phyloP scores from a whole-genome alignment of 2,888 invertebrate species.

The Tetragonisca angustula region DNA sequence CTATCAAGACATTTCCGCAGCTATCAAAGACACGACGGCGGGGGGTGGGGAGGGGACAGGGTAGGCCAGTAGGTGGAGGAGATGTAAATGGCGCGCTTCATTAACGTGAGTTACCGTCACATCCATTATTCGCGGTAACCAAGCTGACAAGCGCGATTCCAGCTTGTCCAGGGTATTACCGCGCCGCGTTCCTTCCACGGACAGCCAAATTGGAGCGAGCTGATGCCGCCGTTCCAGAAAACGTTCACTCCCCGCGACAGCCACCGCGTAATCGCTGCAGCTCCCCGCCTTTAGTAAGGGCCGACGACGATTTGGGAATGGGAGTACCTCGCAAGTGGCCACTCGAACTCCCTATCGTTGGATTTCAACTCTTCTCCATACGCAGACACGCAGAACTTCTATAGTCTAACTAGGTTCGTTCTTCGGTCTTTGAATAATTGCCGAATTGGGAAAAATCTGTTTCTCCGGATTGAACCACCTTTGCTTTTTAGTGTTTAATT shows the following conservation, averaged over 20 bases:
- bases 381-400: too few species aligned
- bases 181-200: conserved; percentile 45
- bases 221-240: conserved; percentile 32
- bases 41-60: conserved; percentile 13
- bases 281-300: conserved; percentile 13
- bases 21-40: conserved; percentile 32
- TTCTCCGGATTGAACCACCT: too few species aligned
- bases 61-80: conserved; percentile 61
- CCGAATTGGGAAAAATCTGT: too few species aligned
- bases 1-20: conserved; percentile 40
- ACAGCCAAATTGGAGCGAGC: conserved; percentile 58
- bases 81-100: conserved; percentile 80
- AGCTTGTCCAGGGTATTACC: conserved; percentile 69
- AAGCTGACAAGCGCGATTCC: conserved; percentile 72
- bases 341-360: too few species aligned
- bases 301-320: too few species aligned
- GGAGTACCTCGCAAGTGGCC: too few species aligned
- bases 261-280: conserved; percentile 28
- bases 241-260: conserved; percentile 36
- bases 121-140: conserved; percentile 79
- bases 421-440: too few species aligned
- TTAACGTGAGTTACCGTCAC: conserved; percentile 79
- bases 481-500: too few species aligned
- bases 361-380: too few species aligned
- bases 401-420: too few species aligned